A percentile compares a stretch with the other conserved stretches of the same genome.
phyloP scores from a whole-genome alignment of 2,113 vertebrate species.

The human (Homo sapiens) region DNA sequence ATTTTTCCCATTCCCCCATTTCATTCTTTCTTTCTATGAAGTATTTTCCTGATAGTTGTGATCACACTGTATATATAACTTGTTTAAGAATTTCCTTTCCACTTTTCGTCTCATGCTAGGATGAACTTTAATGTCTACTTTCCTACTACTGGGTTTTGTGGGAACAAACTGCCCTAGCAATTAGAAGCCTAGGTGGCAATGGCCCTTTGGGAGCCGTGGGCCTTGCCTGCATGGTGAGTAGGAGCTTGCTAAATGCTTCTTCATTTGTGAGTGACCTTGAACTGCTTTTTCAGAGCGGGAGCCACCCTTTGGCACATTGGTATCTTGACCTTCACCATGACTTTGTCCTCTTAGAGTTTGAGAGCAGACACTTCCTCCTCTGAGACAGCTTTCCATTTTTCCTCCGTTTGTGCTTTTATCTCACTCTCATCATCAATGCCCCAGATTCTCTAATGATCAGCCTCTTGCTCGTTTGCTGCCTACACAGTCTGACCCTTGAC shows the following conservation, averaged over 20 bases:
- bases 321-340: background rate
- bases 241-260: background rate
- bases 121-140: background rate
- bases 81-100: background rate
- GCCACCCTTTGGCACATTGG: background rate
- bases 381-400: background rate
- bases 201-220: background rate
- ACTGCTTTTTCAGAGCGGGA: background rate
- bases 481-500: background rate
- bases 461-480: background rate
- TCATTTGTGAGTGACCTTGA: background rate
- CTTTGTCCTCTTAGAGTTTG: background rate
- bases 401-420: no score
- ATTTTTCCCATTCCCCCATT: background rate
- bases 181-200: background rate
- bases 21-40: background rate
- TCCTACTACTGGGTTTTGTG: background rate
- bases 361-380: background rate
- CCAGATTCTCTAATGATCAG: background rate
- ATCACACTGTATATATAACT: background rate
- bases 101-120: background rate
- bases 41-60: background rate
- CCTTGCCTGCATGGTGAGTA: background rate
- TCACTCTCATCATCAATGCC: background rate
- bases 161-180: background rate